These are phyloP conservation scores for Triplophysa dalaica DNA, from an alignment of 2,113 vertebrate species.

Conservation along the genomic window DNA sequence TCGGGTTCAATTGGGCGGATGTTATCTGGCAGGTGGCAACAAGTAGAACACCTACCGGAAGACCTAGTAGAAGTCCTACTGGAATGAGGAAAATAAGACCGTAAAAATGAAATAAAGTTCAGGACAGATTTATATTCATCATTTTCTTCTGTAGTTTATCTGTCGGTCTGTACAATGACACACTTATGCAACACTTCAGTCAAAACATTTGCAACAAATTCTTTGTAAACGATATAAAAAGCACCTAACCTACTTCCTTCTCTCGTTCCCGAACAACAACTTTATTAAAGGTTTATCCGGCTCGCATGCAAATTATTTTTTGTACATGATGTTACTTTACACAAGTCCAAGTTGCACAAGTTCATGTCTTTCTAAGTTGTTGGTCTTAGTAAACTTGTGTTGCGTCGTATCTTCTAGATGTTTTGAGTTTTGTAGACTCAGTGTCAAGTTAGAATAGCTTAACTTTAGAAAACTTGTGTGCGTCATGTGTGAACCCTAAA, in stretches of 20 bases:
- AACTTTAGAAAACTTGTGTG: not conserved
- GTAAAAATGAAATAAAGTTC: not conserved
- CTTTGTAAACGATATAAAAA: constrained; percentile 56
- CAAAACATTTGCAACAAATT: too few species aligned
- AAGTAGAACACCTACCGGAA: too few species aligned
- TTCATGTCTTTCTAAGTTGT: too few species aligned
- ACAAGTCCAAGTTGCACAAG: not conserved
- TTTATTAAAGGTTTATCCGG: not conserved
- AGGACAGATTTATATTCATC: not conserved
- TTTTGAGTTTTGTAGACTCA: not conserved
- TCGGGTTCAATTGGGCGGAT: too few species aligned
- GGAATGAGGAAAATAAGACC: not conserved
- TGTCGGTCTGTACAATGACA: not conserved
- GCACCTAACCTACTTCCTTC: constrained; percentile 50
- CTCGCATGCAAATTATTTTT: too few species aligned
- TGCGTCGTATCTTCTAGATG: too few species aligned
- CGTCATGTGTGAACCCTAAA: not conserved
- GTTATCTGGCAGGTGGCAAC: too few species aligned
- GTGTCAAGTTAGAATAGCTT: too few species aligned
- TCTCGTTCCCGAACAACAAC: not conserved
- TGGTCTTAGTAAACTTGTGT: not conserved
- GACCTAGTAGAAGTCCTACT: too few species aligned
- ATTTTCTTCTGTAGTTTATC: constrained; percentile 5
- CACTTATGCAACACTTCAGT: constrained; percentile 6
- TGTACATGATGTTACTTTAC: not conserved